Percentiles rank a stretch among this genome's conserved stretches.
These are phyloP conservation scores for Polyploca ridens DNA, from an alignment of 2,888 invertebrate species.

Conservation along the genomic window DNA sequence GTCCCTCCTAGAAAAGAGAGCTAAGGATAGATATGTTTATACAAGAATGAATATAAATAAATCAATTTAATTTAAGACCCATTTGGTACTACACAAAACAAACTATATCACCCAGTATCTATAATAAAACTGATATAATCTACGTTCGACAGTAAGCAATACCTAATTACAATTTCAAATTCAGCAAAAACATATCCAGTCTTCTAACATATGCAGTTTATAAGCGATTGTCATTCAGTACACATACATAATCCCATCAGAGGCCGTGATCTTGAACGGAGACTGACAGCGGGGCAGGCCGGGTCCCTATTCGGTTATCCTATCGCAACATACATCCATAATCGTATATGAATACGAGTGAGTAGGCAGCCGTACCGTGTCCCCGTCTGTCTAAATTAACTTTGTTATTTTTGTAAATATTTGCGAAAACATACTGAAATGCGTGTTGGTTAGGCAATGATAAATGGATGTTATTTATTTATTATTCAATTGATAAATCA, in stretches of 20 bases:
- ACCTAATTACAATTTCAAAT: slow-evolving; percentile 56
- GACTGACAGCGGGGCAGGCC: slow-evolving; percentile 53
- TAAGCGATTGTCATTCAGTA: slow-evolving; percentile 71
- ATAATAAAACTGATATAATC: slow-evolving; percentile 26
- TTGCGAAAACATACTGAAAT: background rate
- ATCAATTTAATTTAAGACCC: too few relatives aligned
- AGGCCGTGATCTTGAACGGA: slow-evolving; percentile 73
- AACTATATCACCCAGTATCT: slow-evolving; percentile 7
- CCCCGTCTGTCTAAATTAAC: slow-evolving; percentile 41
- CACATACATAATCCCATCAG: slow-evolving; percentile 71
- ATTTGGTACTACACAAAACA: background rate
- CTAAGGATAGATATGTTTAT: too few relatives aligned
- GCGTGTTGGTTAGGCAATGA: background rate
- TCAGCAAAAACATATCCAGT: slow-evolving; percentile 47
- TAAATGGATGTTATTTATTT: background rate
- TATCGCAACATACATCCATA: slow-evolving; percentile 47
- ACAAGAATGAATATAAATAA: too few relatives aligned
- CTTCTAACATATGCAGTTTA: slow-evolving; percentile 55
- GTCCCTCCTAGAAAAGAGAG: too few relatives aligned
- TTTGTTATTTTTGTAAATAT: slow-evolving; percentile 28
- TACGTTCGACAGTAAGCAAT: background rate
- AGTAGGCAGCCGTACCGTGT: slow-evolving; percentile 9
- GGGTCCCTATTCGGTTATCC: slow-evolving; percentile 51
- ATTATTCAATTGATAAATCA: background rate
- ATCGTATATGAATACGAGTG: slow-evolving; percentile 42